These are phyloP conservation scores for Eulemur albifrons DNA, from an alignment of 2,797 vertebrate species.

Conservation along the genomic window DNA sequence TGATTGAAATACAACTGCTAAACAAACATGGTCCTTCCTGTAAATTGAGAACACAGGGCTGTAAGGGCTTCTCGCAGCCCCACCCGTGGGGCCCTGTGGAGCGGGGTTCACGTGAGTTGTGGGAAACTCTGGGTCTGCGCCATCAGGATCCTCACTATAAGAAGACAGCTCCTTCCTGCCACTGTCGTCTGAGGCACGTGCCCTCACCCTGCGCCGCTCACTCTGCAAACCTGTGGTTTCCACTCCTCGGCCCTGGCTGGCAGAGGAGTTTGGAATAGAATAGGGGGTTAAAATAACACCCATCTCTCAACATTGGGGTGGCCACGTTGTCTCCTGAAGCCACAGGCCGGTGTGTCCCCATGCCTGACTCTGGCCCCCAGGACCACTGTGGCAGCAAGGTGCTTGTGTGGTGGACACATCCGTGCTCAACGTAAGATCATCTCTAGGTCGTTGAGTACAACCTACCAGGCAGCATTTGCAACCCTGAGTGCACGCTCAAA, in stretches of 20 bases:
- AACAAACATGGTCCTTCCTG: background rate
- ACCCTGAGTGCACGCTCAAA: background rate
- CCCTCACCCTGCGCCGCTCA: no score
- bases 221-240: accelerated
- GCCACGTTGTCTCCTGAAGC: background rate
- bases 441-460: background rate
- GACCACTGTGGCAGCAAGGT: background rate
- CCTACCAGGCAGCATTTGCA: background rate
- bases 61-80: accelerated
- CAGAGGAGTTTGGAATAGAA: background rate
- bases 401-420: accelerated
- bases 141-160: background rate
- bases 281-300: background rate
- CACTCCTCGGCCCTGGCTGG: background rate
- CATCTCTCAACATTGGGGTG: background rate
- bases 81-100: background rate
- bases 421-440: background rate
- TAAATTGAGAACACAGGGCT: background rate
- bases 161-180: background rate
- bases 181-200: accelerated
- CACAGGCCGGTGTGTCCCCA: background rate
- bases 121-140: background rate
- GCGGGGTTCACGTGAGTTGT: background rate
- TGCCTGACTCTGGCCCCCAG: background rate
- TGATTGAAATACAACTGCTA: background rate